Conservation (phyloP, 2,888 invertebrate species). For the Escarpia spicata region DNA sequence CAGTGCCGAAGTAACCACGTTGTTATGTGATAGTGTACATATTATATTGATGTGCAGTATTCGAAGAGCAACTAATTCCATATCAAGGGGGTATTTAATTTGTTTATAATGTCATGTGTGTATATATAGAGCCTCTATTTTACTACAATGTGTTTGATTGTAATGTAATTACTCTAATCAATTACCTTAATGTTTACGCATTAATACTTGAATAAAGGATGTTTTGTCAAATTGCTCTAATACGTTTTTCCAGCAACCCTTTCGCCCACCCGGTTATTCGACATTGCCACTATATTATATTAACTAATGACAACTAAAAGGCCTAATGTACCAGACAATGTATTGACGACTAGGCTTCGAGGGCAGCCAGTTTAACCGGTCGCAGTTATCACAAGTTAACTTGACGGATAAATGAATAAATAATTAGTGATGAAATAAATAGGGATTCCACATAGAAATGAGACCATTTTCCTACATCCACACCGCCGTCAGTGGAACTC, state of each 20-base stretch:
- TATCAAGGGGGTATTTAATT: background rate
- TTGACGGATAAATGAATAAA: too few relatives aligned
- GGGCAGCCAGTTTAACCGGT: too few relatives aligned
- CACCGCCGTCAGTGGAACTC: too few relatives aligned
- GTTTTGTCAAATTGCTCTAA: background rate
- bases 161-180: background rate
- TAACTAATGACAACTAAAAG: too few relatives aligned
- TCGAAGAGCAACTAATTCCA: background rate
- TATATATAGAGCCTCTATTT: background rate
- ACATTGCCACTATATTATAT: background rate
- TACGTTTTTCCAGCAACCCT: background rate
- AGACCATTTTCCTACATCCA: too few relatives aligned
- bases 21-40: background rate
- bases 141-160: background rate
- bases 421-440: too few relatives aligned
- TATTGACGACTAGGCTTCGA: too few relatives aligned
- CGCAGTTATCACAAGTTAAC: too few relatives aligned
- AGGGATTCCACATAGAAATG: too few relatives aligned
- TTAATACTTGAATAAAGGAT: background rate
- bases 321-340: too few relatives aligned
- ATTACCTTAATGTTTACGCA: background rate
- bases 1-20: too few relatives aligned
- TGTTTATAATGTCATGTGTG: background rate
- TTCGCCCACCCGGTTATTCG: background rate
- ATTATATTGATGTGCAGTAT: background rate